phyloP scores from a whole-genome alignment of 2,888 invertebrate species.

The Athripsodes cinereus region DNA sequence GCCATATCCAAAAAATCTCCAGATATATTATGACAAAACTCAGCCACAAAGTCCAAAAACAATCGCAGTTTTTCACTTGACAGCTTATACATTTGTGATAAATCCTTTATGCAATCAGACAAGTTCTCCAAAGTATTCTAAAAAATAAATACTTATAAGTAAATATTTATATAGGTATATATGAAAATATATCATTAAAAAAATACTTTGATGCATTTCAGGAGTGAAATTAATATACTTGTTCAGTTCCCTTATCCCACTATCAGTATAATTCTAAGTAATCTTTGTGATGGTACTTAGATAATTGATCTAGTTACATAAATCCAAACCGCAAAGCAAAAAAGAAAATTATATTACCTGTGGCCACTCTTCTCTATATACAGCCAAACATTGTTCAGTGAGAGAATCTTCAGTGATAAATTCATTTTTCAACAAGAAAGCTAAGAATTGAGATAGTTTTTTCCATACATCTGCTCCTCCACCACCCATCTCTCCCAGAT shows the following conservation, averaged over 20 bases:
- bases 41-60: slow-evolving; percentile 43
- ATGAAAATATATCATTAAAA: no score
- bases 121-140: slow-evolving; percentile 40
- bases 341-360: slow-evolving; percentile 39
- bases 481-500: slow-evolving; percentile 34
- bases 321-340: no score
- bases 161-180: background rate
- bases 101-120: slow-evolving; percentile 40
- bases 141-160: slow-evolving; percentile 4
- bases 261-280: no score
- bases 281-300: no score
- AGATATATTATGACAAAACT: slow-evolving; percentile 41
- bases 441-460: slow-evolving; percentile 40
- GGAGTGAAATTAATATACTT: no score
- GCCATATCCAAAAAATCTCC: slow-evolving; percentile 1
- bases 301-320: no score
- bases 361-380: slow-evolving; percentile 63
- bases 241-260: no score
- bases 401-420: slow-evolving; percentile 55
- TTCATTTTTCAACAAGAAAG: slow-evolving; percentile 47
- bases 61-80: slow-evolving; percentile 39
- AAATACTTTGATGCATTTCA: no score
- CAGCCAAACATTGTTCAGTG: slow-evolving; percentile 60
- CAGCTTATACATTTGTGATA: slow-evolving; percentile 37
- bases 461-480: slow-evolving; percentile 35